phyloP scores from a whole-genome alignment of 2,113 vertebrate species.

The Oxyura jamaicensis region DNA sequence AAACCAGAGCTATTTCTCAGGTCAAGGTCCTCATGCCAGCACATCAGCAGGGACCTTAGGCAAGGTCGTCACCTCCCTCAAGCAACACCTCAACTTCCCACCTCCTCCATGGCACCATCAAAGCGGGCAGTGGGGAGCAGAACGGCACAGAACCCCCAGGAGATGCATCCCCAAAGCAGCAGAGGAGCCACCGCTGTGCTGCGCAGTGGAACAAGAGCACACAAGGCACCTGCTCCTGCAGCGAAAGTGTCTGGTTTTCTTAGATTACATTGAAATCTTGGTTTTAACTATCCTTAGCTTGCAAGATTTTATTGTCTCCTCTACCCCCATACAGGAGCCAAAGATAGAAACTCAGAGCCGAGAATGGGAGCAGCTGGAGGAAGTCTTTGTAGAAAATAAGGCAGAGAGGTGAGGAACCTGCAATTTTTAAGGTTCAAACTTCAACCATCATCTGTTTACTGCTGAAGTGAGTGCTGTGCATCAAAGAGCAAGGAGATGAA shows the following conservation, averaged over 20 bases:
- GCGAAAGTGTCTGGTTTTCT: background rate
- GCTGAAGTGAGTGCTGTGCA: background rate
- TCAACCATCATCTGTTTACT: background rate
- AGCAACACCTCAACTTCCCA: background rate
- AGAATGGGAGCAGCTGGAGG: constrained; percentile 2
- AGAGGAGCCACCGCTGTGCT: fast-evolving
- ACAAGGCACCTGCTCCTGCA: background rate
- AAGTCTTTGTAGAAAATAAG: background rate
- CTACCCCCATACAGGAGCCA: background rate
- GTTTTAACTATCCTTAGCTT: background rate
- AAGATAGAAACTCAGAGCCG: background rate
- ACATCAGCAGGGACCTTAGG: background rate
- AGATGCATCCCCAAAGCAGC: fast-evolving
- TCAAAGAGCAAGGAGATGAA: constrained; percentile 13
- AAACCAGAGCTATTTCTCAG: background rate
- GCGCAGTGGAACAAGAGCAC: fast-evolving
- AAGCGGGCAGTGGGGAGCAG: background rate
- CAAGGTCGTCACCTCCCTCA: background rate
- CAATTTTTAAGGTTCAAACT: background rate
- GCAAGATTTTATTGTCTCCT: background rate
- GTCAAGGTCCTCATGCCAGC: background rate
- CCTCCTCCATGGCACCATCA: background rate
- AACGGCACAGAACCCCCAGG: background rate
- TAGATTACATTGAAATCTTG: background rate
- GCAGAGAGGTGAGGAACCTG: background rate